These are phyloP conservation scores for Drosophila dunni DNA, from an alignment of 1,140 invertebrate genomes.

Conservation along the genomic window DNA sequence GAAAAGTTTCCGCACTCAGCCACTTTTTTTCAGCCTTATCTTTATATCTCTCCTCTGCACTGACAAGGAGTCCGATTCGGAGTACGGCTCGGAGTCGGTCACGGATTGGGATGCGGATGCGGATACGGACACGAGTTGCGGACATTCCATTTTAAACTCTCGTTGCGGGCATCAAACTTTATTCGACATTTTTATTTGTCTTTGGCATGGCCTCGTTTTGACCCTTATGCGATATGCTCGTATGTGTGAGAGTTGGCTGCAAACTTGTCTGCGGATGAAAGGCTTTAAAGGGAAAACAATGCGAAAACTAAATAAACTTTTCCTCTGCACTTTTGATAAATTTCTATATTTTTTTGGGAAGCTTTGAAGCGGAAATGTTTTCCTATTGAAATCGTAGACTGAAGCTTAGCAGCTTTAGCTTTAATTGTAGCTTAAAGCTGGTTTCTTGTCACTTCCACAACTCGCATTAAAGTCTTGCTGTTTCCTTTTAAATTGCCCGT, in stretches of 20 bases:
- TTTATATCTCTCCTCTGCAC: not conserved
- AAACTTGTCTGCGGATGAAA: slow-evolving; percentile 15
- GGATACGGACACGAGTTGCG: not conserved
- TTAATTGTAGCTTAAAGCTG: slow-evolving; percentile 8
- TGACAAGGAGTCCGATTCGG: not conserved
- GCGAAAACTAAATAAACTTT: slow-evolving; percentile 22
- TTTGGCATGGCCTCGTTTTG: slow-evolving; percentile 31
- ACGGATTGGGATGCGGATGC: too few relatives aligned
- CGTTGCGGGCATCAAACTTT: slow-evolving; percentile 33
- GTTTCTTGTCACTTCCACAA: not conserved
- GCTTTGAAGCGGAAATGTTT: not conserved
- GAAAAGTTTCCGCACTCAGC: slow-evolving; percentile 38
- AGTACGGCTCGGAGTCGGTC: too few relatives aligned
- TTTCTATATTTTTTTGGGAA: not conserved
- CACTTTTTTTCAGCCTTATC: slow-evolving; percentile 3
- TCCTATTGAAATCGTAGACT: not conserved
- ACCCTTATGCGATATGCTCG: slow-evolving; percentile 7
- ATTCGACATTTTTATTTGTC: slow-evolving; percentile 44
- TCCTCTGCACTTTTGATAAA: slow-evolving; percentile 9
- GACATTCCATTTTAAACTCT: slow-evolving; percentile 17
- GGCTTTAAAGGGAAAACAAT: slow-evolving; percentile 37
- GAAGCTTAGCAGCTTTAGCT: not conserved
- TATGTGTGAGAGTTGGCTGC: slow-evolving; percentile 11
- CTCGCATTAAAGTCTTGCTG: not conserved
- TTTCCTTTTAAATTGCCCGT: slow-evolving; percentile 17